Conservation (phyloP, 1,140 invertebrate genomes). For the Bactericera cockerelli region DNA sequence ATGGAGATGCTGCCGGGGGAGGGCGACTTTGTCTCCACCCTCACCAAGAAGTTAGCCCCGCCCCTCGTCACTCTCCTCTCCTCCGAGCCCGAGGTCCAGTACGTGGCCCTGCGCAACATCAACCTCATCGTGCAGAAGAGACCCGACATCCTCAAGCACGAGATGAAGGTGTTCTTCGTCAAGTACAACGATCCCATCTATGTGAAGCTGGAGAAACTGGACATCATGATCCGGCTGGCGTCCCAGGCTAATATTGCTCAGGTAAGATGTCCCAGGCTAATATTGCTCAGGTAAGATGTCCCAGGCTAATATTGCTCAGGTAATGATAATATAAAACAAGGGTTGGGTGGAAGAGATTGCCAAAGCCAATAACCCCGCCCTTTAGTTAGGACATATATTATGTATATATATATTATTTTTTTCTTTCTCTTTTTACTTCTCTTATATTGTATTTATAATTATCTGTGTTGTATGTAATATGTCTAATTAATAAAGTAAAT, state of each 20-base stretch:
- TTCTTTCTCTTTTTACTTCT: too few species aligned
- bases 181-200: conserved; percentile 99
- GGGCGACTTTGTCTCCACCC: conserved; percentile 81
- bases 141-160: conserved; percentile 97
- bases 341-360: too few species aligned
- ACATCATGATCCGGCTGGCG: conserved; percentile 98
- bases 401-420: too few species aligned
- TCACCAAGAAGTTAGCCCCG: conserved; percentile 94
- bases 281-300: too few species aligned
- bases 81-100: conserved; percentile 97
- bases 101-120: conserved; percentile 95
- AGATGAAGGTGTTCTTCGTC: conserved; percentile 99
- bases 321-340: too few species aligned
- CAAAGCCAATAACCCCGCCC: too few species aligned
- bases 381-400: too few species aligned
- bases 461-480: too few species aligned
- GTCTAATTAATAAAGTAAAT: too few species aligned
- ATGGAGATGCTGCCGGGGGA: conserved; percentile 92
- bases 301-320: too few species aligned
- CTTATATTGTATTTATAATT: too few species aligned
- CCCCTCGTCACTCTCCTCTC: conserved; percentile 96
- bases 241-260: conserved; percentile 97
- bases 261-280: too few species aligned
- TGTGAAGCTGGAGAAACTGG: conserved; percentile 97
- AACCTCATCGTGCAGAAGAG: conserved; percentile 99